Percentiles rank a stretch among this genome's conserved stretches.
These are phyloP conservation scores for Garrulus glandarius DNA, from an alignment of 2,797 vertebrate genomes.

Conservation along the genomic window DNA sequence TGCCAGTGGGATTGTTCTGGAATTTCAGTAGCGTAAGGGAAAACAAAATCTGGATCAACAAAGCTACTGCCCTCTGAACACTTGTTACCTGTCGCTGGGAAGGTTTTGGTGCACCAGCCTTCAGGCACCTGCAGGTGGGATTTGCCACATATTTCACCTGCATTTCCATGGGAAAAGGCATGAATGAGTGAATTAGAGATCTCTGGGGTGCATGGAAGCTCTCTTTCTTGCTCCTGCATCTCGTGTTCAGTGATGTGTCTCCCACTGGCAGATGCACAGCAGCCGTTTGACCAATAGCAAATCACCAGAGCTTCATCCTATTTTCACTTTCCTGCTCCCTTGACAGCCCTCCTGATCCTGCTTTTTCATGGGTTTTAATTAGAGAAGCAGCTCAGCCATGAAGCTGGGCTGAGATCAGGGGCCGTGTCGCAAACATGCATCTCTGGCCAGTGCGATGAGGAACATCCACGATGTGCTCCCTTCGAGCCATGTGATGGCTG, in stretches of 20 bases:
- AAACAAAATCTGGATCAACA: not conserved
- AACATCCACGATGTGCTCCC: not conserved
- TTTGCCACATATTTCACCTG: not conserved
- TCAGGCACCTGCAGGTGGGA: not conserved
- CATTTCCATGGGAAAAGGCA: not conserved
- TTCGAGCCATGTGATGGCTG: not conserved
- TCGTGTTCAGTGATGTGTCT: not conserved
- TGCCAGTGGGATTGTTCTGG: not conserved
- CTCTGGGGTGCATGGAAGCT: not conserved
- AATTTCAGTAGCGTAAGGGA: not conserved
- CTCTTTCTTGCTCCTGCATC: not conserved
- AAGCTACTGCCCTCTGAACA: not conserved
- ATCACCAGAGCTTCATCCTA: not conserved
- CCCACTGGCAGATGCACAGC: not conserved
- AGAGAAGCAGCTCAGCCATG: constrained; percentile 23
- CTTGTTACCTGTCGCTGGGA: not conserved
- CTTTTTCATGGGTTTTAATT: not conserved
- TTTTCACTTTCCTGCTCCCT: not conserved
- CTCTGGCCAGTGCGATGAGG: not conserved
- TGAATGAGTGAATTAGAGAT: not conserved
- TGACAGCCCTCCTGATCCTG: not conserved
- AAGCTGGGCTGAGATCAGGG: not conserved
- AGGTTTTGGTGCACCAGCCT: not conserved
- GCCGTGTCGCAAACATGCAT: accelerated
- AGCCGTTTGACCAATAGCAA: not conserved